phyloP scores from a whole-genome alignment of 2,113 vertebrate genomes.

The Phyllostomus hastatus region DNA sequence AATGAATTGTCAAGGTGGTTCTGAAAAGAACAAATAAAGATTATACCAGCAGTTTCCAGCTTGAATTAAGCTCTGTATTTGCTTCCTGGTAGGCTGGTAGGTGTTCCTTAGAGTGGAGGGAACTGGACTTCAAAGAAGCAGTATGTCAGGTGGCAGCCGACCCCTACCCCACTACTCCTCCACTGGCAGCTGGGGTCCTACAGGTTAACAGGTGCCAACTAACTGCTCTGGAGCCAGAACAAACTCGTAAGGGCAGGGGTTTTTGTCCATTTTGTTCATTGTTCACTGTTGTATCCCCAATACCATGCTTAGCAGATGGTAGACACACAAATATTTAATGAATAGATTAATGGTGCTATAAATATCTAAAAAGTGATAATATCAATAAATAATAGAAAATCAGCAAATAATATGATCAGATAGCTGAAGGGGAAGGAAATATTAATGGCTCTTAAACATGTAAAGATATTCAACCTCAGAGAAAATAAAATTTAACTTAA shows the following conservation, averaged over 20 bases:
- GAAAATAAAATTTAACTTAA: slow-evolving; percentile 11
- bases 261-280: neutral
- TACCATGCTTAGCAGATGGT: neutral
- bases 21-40: neutral
- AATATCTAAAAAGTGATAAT: neutral
- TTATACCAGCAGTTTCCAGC: neutral
- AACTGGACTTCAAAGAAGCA: neutral
- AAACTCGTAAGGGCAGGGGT: neutral
- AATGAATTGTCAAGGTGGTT: slow-evolving; percentile 16
- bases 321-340: slow-evolving; percentile 22
- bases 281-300: neutral
- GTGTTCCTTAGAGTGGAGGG: neutral
- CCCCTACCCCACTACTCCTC: neutral
- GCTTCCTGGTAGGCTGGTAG: neutral
- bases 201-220: neutral
- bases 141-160: neutral
- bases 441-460: neutral
- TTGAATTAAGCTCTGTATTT: neutral
- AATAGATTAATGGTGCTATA: neutral
- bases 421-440: neutral
- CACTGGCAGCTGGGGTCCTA: neutral
- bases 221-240: neutral
- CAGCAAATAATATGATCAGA: neutral
- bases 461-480: slow-evolving; percentile 16
- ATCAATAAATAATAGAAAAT: neutral